These are phyloP conservation scores for Galleria mellonella DNA, from an alignment of 1,140 invertebrate species.

Conservation along the genomic window DNA sequence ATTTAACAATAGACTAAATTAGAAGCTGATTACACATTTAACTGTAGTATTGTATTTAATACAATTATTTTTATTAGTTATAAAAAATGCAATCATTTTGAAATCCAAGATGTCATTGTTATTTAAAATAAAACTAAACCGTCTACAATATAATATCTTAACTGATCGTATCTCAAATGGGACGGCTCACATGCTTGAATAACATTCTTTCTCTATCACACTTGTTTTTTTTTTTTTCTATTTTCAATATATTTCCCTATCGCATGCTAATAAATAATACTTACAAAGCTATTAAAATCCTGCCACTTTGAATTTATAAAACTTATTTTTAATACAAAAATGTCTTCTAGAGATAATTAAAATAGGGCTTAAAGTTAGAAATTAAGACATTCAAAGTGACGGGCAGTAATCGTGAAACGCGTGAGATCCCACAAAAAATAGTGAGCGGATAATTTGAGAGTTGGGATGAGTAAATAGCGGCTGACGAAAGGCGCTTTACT, in stretches of 20 bases:
- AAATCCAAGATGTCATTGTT: slow-evolving; percentile 4
- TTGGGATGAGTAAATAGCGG: too few relatives aligned
- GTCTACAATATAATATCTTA: not conserved
- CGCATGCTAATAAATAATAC: slow-evolving; percentile 69
- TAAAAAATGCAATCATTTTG: slow-evolving; percentile 1
- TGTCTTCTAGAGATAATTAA: slow-evolving; percentile 3
- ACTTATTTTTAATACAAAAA: slow-evolving; percentile 11
- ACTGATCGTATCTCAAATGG: slow-evolving; percentile 3
- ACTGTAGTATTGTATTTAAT: too few relatives aligned
- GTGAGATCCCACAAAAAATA: slow-evolving; percentile 29
- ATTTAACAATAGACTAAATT: too few relatives aligned
- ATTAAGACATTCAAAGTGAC: slow-evolving; percentile 31
- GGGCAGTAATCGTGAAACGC: slow-evolving; percentile 44
- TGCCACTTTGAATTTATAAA: slow-evolving; percentile 38
- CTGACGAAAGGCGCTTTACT: too few relatives aligned
- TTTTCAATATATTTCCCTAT: slow-evolving; percentile 26
- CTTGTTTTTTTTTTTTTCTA: slow-evolving; percentile 37
- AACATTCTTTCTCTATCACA: slow-evolving; percentile 30
- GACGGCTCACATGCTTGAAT: slow-evolving; percentile 46
- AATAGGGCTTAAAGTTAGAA: not conserved
- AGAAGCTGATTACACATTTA: too few relatives aligned
- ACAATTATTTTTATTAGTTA: not conserved
- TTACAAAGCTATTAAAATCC: slow-evolving; percentile 47
- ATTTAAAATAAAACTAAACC: slow-evolving; percentile 8
- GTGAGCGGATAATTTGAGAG: slow-evolving; percentile 20